A percentile compares a stretch with the other conserved stretches of the same genome.
Conservation (phyloP, 23 tunicate genomes). For the Oikopleura albicans region DNA sequence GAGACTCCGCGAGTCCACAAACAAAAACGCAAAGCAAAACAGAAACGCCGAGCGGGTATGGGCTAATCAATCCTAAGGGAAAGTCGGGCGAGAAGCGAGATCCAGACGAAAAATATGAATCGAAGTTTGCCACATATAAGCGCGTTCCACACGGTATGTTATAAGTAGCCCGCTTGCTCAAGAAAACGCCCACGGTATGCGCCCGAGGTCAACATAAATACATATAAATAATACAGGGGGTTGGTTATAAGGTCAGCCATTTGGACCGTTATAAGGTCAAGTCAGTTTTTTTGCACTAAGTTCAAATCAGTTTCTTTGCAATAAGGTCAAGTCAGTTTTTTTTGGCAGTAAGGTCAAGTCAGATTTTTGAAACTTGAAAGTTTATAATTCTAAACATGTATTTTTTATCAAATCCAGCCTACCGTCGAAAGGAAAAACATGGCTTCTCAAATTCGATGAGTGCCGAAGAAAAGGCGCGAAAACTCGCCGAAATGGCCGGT, state of each 20-base stretch:
- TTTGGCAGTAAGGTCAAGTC: too few species aligned
- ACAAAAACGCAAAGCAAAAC: neutral
- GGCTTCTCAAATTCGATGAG: constrained; percentile 4
- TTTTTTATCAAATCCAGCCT: neutral
- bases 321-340: too few species aligned
- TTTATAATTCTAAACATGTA: too few species aligned
- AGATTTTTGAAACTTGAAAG: neutral
- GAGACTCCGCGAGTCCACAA: neutral
- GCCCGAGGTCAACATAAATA: too few species aligned
- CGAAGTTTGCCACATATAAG: neutral
- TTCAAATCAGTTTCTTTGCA: neutral
- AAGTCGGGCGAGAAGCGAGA: neutral
- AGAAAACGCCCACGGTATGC: too few species aligned
- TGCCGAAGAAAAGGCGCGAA: neutral
- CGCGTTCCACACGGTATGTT: neutral
- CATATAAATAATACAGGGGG: too few species aligned
- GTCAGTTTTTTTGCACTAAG: too few species aligned
- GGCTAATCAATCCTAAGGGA: neutral
- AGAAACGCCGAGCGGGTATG: neutral
- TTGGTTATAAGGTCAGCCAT: too few species aligned
- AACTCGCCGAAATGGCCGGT: neutral
- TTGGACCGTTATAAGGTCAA: too few species aligned
- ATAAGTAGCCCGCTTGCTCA: too few species aligned
- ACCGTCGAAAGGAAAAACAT: neutral
- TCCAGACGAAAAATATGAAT: neutral